Percentiles rank a stretch among this genome's conserved stretches.
Conservation (phyloP, 1,140 invertebrate genomes). For the Bicyclus anynana region DNA sequence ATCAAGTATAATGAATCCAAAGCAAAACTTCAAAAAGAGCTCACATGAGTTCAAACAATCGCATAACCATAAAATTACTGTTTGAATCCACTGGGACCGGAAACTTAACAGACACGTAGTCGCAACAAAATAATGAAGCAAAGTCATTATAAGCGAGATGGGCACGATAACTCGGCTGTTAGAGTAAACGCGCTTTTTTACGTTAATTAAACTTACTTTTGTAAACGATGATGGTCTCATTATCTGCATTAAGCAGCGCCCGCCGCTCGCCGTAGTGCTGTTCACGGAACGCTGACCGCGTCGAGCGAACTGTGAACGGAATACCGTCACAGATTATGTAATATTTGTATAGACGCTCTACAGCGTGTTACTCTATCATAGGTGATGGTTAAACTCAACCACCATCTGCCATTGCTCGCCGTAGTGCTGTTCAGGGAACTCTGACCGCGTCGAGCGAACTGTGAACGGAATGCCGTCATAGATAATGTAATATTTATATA, state of each 20-base stretch:
- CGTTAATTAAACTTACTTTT: conserved; percentile 74
- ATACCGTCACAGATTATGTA: neutral
- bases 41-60: conserved; percentile 46
- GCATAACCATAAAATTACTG: conserved; percentile 65
- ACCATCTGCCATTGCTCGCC: conserved; percentile 22
- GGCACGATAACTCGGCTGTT: conserved; percentile 58
- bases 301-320: neutral
- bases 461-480: neutral
- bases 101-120: conserved; percentile 53
- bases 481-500: neutral
- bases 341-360: neutral
- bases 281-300: conserved; percentile 48
- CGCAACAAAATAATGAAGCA: conserved; percentile 71
- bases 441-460: conserved; percentile 24
- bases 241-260: conserved; percentile 49
- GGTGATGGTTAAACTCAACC: too few species aligned
- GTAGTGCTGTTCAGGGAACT: conserved; percentile 47
- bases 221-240: conserved; percentile 69
- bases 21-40: conserved; percentile 32
- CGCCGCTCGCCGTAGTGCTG: conserved; percentile 30
- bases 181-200: conserved; percentile 72
- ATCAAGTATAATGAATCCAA: conserved; percentile 13
- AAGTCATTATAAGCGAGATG: conserved; percentile 70
- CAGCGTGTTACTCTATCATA: too few species aligned
- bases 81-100: conserved; percentile 47